A percentile compares a stretch with the other conserved stretches of the same genome.
These are phyloP conservation scores for Myotis vivesi DNA, from an alignment of 2,797 vertebrate genomes.

Conservation along the genomic window DNA sequence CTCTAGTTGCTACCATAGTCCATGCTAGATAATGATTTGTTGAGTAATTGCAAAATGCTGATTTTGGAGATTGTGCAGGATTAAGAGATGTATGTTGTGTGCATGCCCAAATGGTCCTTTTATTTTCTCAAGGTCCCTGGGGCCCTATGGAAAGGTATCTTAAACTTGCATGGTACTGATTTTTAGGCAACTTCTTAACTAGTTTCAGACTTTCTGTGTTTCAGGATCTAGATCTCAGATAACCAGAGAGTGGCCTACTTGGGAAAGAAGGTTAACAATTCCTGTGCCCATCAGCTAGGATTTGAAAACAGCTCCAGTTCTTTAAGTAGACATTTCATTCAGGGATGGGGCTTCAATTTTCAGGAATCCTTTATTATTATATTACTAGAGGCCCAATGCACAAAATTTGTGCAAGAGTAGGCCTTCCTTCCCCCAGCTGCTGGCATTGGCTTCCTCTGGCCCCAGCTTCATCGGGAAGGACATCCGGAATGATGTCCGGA, in stretches of 20 bases:
- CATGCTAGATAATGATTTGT: not conserved
- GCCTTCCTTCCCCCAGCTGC: too few species aligned
- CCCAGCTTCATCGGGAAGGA: too few species aligned
- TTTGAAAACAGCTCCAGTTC: constrained; percentile 1
- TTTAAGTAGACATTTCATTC: not conserved
- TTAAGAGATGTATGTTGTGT: not conserved
- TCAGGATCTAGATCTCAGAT: not conserved
- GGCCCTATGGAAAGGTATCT: not conserved
- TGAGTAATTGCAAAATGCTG: not conserved
- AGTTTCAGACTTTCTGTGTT: not conserved
- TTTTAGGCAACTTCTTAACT: not conserved
- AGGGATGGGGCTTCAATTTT: not conserved
- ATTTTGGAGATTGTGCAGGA: not conserved
- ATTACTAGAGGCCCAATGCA: not conserved
- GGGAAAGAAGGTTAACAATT: not conserved
- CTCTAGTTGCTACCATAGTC: not conserved
- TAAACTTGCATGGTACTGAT: not conserved
- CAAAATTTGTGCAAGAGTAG: too few species aligned
- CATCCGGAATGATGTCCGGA: too few species aligned
- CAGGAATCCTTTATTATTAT: not conserved
- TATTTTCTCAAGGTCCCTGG: not conserved
- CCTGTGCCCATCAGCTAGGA: not conserved
- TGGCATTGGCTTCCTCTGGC: too few species aligned
- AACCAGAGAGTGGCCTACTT: not conserved
- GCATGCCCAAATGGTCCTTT: not conserved